A percentile compares a stretch with the other conserved stretches of the same genome.
phyloP scores from a whole-genome alignment of 1,140 invertebrate species.

The Ylistrum balloti region DNA sequence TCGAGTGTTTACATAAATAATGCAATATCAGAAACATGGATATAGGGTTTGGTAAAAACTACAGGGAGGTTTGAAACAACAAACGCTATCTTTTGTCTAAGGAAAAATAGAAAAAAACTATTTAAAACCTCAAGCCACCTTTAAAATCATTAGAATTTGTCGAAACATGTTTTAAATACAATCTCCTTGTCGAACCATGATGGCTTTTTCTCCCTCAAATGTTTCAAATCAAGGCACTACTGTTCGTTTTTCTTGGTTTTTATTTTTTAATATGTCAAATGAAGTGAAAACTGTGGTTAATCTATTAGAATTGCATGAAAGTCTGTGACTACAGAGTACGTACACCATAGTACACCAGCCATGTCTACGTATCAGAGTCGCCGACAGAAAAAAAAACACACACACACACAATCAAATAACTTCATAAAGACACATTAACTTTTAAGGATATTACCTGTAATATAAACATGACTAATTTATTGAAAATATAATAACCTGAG shows the following conservation, averaged over 20 bases:
- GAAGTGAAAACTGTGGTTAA: neutral
- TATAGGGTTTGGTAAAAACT: neutral
- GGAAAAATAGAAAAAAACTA: neutral
- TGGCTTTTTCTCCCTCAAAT: neutral
- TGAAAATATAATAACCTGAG: no score
- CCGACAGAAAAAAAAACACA: no score
- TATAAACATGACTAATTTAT: no score
- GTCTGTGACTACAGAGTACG: no score
- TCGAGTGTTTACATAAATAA: conserved; percentile 28
- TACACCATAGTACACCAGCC: no score
- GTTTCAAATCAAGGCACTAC: neutral
- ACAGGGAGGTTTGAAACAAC: neutral
- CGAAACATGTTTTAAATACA: neutral
- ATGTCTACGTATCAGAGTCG: no score
- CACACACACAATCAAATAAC: no score
- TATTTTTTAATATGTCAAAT: neutral
- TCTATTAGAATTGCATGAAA: no score
- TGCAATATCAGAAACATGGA: neutral
- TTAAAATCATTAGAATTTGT: neutral
- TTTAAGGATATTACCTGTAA: no score
- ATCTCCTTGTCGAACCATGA: neutral
- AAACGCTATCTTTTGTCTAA: neutral
- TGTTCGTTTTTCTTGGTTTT: neutral
- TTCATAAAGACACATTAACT: no score
- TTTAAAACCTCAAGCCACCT: neutral